Base-by-base conservation (phyloP, 2,888 invertebrate genomes). In the Cecidostiba fungosa region DNA sequence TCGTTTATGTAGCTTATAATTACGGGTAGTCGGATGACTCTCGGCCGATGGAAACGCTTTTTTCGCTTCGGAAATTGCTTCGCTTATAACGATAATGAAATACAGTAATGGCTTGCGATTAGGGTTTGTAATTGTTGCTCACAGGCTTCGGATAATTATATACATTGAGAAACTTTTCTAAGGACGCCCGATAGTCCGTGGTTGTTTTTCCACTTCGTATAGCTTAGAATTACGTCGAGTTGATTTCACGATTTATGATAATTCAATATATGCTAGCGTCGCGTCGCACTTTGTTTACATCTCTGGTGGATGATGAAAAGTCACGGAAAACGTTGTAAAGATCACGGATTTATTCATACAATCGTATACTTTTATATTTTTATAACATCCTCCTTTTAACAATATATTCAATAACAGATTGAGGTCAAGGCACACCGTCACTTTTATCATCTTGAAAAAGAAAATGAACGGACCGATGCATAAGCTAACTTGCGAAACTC, bases 81-180 rank as follows among this genome's bases (percentile, higher is more conserved):
- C 66, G 66, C 29, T 66, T 66, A n/a, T n/a, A 66, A 66, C 66
- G 66, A 66, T 66, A 66, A 66, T 66, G 66, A 66, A 66, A 66
- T 66, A 66, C 66, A 66, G 66, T 66, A 66, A 66, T 66, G 29
- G 66, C 66, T 66, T 26, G 29, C 66, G 29, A 66, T 66, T 29
- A 29, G 1, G 66, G 66, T 16, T 66, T 29, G 14, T 66, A 66
- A 66, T 29, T 66, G 16, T 66, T 66, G 54, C 54, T 59, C 23
- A 8, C 54, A n/a, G 54, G 54, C 54, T 59, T n/a, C n/a, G 54
- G 54, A 59, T 59, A 59, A 59, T 59, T 59, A 23, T n/a, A 43
- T 43, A 26, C 26, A 66, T 66, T 66, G 66, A 26, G 29, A 29
- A 66, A 66, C 59, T 23, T 59, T 59, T 59, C 59, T 59, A 23